phyloP scores from a whole-genome alignment of 1,140 invertebrate species.

The Temnothorax nylanderi region DNA sequence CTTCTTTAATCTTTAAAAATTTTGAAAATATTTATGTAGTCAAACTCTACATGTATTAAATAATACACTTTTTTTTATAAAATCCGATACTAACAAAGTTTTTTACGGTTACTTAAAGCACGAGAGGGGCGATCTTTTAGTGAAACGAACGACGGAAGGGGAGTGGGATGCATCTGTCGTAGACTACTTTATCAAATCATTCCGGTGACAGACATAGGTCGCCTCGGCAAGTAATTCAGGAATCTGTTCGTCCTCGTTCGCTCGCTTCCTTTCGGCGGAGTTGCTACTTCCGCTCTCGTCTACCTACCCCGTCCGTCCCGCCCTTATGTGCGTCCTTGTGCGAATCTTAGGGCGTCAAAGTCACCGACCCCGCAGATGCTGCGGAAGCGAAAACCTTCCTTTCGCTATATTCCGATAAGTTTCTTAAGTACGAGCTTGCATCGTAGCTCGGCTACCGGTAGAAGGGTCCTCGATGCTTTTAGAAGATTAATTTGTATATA shows the following conservation, averaged over 20 bases:
- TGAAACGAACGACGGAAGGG: neutral
- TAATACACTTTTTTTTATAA: constrained; percentile 58
- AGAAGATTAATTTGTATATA: constrained; percentile 72
- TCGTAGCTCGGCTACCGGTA: neutral
- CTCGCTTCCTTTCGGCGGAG: neutral
- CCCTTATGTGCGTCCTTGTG: constrained; percentile 8
- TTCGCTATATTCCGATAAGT: constrained; percentile 62
- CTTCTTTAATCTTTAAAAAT: neutral
- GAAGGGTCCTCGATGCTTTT: constrained; percentile 63
- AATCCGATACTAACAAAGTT: constrained; percentile 52
- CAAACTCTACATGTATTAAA: constrained; percentile 45
- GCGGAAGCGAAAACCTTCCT: constrained; percentile 43
- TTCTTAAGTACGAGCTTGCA: constrained; percentile 58
- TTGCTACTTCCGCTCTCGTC: neutral
- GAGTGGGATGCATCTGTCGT: constrained; percentile 59
- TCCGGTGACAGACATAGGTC: constrained; percentile 66
- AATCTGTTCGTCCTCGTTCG: constrained; percentile 5
- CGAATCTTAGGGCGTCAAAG: constrained; percentile 61
- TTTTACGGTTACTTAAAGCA: constrained; percentile 63
- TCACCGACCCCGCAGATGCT: constrained; percentile 45
- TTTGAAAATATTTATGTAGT: constrained; percentile 21
- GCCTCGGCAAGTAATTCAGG: constrained; percentile 62
- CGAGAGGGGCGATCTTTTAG: constrained; percentile 3
- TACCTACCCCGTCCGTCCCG: neutral
- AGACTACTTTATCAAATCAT: constrained; percentile 71